Evolutionary conservation across 2,888 invertebrate genomes (phyloP).

Genomic region (Prenolepis imparis): DNA sequence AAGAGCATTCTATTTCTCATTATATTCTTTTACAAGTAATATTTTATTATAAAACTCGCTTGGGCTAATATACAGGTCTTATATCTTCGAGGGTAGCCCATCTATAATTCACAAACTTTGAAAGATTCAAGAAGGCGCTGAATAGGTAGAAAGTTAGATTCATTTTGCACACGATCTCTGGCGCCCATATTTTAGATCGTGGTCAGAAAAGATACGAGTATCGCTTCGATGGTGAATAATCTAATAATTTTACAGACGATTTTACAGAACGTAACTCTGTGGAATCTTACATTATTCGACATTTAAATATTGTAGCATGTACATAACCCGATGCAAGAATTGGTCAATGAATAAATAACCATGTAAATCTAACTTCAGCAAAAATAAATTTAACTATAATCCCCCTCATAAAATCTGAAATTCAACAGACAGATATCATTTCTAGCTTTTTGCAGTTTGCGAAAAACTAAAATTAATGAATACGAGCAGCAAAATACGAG

Average conservation of each 20-base stretch:
- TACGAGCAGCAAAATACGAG: background rate
- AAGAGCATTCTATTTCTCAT: background rate
- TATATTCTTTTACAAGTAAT: background rate
- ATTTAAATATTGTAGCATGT: background rate
- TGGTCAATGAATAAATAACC: background rate
- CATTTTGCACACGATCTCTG: slow-evolving; percentile 50
- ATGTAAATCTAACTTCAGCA: background rate
- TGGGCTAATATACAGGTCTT: background rate
- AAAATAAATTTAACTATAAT: background rate
- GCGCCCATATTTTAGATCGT: background rate
- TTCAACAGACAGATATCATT: background rate
- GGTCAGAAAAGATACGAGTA: background rate
- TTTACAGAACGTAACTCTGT: background rate
- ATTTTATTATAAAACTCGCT: background rate
- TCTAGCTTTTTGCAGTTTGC: background rate
- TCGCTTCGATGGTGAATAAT: background rate
- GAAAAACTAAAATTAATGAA: background rate
- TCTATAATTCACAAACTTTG: slow-evolving; percentile 50
- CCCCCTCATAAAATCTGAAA: background rate
- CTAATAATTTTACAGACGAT: background rate
- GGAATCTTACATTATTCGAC: slow-evolving; percentile 5
- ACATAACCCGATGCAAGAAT: background rate
- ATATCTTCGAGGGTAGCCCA: background rate
- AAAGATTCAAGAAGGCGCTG: slow-evolving; percentile 55
- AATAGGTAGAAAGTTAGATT: slow-evolving; percentile 13